Evolutionary conservation across 64 coral and sea anemone genomes (phyloP), one percentile per base, ranked within the genome.

Genomic region (Montipora sp.): DNA sequence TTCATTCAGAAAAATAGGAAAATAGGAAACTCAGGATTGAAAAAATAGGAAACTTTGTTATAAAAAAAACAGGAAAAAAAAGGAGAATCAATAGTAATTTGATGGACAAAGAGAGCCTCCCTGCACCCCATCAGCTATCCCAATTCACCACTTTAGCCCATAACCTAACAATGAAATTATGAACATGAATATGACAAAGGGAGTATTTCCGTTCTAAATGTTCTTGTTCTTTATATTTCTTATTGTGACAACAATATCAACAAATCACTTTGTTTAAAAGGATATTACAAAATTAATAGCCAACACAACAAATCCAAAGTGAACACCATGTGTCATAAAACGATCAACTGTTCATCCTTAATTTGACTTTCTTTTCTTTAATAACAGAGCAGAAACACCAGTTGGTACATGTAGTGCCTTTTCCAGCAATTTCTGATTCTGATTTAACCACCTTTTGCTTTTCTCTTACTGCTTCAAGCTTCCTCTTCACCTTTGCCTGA

Each of bases 381-480:
- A 24, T 24, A 24, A 24, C 24, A 24, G 24, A 27, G 27, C 27
- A 1, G 27, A 27, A 27, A 27, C 27, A 27, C 27, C 27, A 27
- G 27, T 27, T 27, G 27, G 27, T 27, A 24, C 24, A 24, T 24
- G 24, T 88, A 88, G 55, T 51, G 57, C 85, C 58, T 75, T 88
- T 75, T 88, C 71, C 50, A 88, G 69, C 14, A 90, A 48, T 59
- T 77, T 90, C 76, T 90, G 49, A 80, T 90, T 90, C 47, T 79
- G 75, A 79, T 53, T 80, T 88, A 21, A 93, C 77, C 21, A 73
- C 24, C 76, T 88, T 93, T 63, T 88, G 84, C 65, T 93, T 93
- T 66, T 88, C 77, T 19, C 67, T 51, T 47, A 93, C 77, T 81
- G 76, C 58, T n/a, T n/a, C 16, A n/a, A n/a, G n/a, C n/a, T n/a